Conservation (phyloP, 1,140 invertebrate species). For the Philaenus spumarius region DNA sequence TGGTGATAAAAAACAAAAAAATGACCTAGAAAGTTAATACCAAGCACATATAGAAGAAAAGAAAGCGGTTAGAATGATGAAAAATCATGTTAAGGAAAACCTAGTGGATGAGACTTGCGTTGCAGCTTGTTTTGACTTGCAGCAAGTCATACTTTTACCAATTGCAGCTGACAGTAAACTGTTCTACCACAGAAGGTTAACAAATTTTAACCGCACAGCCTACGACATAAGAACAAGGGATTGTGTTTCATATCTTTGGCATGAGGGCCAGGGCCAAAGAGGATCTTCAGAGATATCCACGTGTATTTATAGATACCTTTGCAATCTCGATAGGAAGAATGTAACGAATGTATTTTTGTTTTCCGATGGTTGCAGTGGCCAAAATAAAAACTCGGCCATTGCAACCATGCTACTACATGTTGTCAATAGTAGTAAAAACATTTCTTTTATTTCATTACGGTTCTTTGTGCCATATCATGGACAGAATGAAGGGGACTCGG, state of each 20-base stretch:
- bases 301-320: background rate
- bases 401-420: slow-evolving; percentile 9
- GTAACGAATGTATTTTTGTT: background rate
- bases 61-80: background rate
- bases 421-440: background rate
- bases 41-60: background rate
- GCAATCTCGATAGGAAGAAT: background rate
- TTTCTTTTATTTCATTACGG: background rate
- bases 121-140: background rate
- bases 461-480: slow-evolving; percentile 14
- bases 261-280: slow-evolving; percentile 2
- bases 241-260: slow-evolving; percentile 12
- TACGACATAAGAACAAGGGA: slow-evolving; percentile 1
- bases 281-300: slow-evolving; percentile 5
- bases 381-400: slow-evolving; percentile 7
- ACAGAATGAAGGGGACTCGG: slow-evolving; percentile 12
- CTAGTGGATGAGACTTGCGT: too few relatives aligned
- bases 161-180: slow-evolving; percentile 4
- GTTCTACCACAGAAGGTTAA: slow-evolving; percentile 3
- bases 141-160: slow-evolving; percentile 7
- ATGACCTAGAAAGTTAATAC: background rate
- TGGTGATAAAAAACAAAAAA: background rate
- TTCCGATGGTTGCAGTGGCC: background rate
- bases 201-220: slow-evolving; percentile 10
- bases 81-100: background rate